These are phyloP conservation scores for Crenuchus spilurus DNA, from an alignment of 2,797 vertebrate species.

Conservation along the genomic window DNA sequence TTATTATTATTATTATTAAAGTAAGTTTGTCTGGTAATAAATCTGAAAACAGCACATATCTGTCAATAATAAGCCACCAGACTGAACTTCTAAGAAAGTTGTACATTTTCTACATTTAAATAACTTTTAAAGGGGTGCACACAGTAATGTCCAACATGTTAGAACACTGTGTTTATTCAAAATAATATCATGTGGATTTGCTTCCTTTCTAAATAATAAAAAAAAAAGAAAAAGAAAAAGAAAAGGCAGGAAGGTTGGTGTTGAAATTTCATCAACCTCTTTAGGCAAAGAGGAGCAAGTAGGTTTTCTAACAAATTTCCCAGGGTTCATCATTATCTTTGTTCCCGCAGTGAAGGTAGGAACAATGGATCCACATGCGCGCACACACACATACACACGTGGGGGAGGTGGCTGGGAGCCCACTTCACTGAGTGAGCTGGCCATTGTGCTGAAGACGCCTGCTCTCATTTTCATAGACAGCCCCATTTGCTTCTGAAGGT, in stretches of 20 bases:
- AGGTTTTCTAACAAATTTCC: conserved; percentile 3
- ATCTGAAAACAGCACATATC: too few species aligned
- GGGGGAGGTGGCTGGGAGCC: background rate
- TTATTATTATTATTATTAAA: too few species aligned
- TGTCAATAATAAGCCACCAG: too few species aligned
- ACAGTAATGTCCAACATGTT: too few species aligned
- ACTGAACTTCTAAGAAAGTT: too few species aligned
- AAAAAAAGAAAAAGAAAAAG: background rate
- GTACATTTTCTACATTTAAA: too few species aligned
- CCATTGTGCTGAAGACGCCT: background rate
- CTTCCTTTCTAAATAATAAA: background rate
- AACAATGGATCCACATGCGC: conserved; percentile 15
- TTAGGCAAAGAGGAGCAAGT: background rate
- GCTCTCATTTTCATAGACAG: conserved; percentile 20
- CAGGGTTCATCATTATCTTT: conserved; percentile 25
- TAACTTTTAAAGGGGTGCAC: too few species aligned
- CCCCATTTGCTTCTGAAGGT: conserved; percentile 29
- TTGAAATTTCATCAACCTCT: background rate
- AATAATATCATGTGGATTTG: too few species aligned
- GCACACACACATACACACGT: background rate
- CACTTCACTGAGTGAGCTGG: background rate
- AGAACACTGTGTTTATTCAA: too few species aligned
- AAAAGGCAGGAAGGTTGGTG: background rate
- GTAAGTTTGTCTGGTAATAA: too few species aligned
- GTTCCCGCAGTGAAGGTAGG: conserved; percentile 4